A percentile compares a stretch with the other conserved stretches of the same genome.
These are phyloP conservation scores for Brenthis daphne DNA, from an alignment of 2,888 invertebrate species.

Conservation along the genomic window DNA sequence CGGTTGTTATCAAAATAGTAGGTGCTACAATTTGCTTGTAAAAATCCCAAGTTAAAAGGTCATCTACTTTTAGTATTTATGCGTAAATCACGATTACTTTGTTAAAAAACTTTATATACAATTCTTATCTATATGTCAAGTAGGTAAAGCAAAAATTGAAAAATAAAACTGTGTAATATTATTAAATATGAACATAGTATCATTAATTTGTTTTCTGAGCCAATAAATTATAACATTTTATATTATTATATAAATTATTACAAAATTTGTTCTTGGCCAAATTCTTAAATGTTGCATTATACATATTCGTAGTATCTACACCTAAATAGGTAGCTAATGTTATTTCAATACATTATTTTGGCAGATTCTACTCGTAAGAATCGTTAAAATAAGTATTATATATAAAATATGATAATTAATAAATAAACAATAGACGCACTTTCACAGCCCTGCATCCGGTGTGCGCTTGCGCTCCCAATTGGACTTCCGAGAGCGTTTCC, in stretches of 20 bases:
- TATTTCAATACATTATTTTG: too few relatives aligned
- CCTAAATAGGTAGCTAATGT: too few relatives aligned
- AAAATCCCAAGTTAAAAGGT: constrained; percentile 21
- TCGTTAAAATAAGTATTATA: not conserved
- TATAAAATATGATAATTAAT: constrained; percentile 22
- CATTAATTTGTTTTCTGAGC: too few relatives aligned
- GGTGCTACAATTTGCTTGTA: constrained; percentile 13
- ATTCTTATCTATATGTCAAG: not conserved
- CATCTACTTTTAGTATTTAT: constrained; percentile 8
- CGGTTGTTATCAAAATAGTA: constrained; percentile 13
- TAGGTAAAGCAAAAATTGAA: too few relatives aligned
- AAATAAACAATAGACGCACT: constrained; percentile 52
- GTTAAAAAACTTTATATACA: not conserved
- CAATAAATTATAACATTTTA: too few relatives aligned
- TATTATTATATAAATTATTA: too few relatives aligned
- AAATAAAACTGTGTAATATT: too few relatives aligned
- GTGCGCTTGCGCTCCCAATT: constrained; percentile 74
- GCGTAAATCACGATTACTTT: not conserved
- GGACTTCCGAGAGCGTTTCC: constrained; percentile 80
- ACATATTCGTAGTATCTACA: too few relatives aligned
- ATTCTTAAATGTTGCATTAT: too few relatives aligned
- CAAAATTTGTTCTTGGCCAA: too few relatives aligned
- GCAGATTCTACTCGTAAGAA: not conserved
- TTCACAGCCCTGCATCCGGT: constrained; percentile 76
- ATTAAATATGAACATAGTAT: too few relatives aligned